These are phyloP conservation scores for Erebia epiphron DNA, from an alignment of 2,888 invertebrate species.

Conservation along the genomic window DNA sequence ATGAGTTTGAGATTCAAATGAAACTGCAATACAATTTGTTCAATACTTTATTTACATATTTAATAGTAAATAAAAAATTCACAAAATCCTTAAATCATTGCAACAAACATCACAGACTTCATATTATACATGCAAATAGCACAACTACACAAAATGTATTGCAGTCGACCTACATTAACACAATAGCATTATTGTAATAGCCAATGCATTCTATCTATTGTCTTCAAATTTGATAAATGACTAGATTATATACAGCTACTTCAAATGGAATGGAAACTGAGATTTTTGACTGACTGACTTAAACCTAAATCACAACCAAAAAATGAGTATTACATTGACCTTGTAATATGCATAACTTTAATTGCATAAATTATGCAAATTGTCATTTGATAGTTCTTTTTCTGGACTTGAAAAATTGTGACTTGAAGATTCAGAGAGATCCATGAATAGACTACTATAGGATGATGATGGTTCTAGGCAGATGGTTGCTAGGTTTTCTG, in stretches of 20 bases:
- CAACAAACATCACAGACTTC: conserved; percentile 58
- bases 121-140: conserved; percentile 61
- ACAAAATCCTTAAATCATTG: conserved; percentile 57
- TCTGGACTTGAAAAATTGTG: conserved; percentile 70
- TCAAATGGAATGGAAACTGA: conserved; percentile 35
- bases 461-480: conserved; percentile 71
- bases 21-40: conserved; percentile 83
- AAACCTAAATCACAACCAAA: conserved; percentile 74
- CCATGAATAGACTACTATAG: conserved; percentile 72
- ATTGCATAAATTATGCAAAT: conserved; percentile 57
- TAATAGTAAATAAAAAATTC: conserved; percentile 55
- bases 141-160: conserved; percentile 73
- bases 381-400: conserved; percentile 61
- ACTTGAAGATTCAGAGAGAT: conserved; percentile 71
- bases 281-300: conserved; percentile 42
- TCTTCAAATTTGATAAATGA: conserved; percentile 34
- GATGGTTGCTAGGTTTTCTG: conserved; percentile 75
- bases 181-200: conserved; percentile 10
- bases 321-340: conserved; percentile 50
- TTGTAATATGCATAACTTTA: conserved; percentile 41
- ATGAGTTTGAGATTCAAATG: conserved; percentile 58
- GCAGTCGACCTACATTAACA: conserved; percentile 57
- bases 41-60: conserved; percentile 71
- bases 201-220: conserved; percentile 21
- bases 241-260: conserved; percentile 39